Evolutionary conservation across 2,888 invertebrate species (phyloP), one percentile per base, ranked within the genome.

Genomic region (Drosophila maculinotata): DNA sequence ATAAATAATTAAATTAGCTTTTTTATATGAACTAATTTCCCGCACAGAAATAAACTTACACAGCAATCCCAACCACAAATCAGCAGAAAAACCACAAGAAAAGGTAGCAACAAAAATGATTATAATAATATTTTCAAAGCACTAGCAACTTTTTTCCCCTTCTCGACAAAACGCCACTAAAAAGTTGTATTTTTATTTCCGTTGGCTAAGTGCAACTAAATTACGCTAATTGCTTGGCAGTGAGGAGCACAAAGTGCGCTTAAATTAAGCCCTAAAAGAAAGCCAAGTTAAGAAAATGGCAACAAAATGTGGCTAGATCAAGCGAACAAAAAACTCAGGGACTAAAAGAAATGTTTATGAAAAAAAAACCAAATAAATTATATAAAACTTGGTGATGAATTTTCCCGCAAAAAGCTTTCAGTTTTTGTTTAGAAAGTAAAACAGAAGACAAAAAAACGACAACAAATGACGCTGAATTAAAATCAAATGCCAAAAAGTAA

Each of bases 151-250:
- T 48, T 65, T 39, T 47, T 6, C 41, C 17, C 23, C 7, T 7
- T 39, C 12, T n/a, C 8, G 12, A 15, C 9, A 39, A 14, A 39
- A n/a, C n/a, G n/a, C n/a, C n/a, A n/a, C n/a, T n/a, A 57, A 65
- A 69, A 52, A 48, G 39, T 67, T 65, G 60, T 67, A 78, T 72
- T 75, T 84, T 70, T 70, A 78, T 80, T 84, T 81, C 81, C 87
- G 85, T 66, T 69, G 73, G 72, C 72, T 78, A 73, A 81, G 64
- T 81, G 87, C 85, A 82, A 87, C 79, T 85, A 78, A 87, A 85
- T 82, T 87, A 85, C 87, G 76, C 76, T 83, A 78, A 81, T 81
- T 81, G 68, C 76, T 48, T 51, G 35, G 57, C 58, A 39, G 62
- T 58, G 66, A 66, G 64, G 56, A 44, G 65, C 56, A 39, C 38